A percentile compares a stretch with the other conserved stretches of the same genome.
phyloP scores from a whole-genome alignment of 2,888 invertebrate species.

The Ptycholaimellus sp. region DNA sequence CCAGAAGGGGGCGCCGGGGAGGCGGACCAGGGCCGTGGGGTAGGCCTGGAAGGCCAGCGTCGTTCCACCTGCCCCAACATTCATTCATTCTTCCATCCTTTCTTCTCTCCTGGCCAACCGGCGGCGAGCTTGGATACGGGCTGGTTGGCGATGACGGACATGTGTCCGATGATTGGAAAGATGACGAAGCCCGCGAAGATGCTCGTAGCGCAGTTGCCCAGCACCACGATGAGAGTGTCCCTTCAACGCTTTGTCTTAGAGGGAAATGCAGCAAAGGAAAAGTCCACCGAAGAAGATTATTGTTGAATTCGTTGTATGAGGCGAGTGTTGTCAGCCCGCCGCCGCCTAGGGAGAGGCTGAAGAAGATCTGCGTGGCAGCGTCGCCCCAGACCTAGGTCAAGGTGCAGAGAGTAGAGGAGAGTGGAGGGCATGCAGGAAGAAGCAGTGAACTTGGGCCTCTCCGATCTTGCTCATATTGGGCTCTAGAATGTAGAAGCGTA shows the following conservation, averaged over 20 bases:
- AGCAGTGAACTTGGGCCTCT: neutral
- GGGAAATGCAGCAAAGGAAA: neutral
- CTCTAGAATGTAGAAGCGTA: slow-evolving; percentile 37
- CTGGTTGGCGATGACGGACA: too few species aligned
- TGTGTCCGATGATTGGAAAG: slow-evolving; percentile 4
- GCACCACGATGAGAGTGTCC: slow-evolving; percentile 4
- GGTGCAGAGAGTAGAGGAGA: too few species aligned
- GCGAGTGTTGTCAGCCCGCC: slow-evolving; percentile 3
- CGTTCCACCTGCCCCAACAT: neutral
- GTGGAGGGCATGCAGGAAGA: too few species aligned
- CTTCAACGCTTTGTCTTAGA: neutral
- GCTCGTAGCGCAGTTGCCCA: slow-evolving; percentile 4
- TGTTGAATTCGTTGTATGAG: slow-evolving; percentile 2
- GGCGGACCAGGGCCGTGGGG: slow-evolving; percentile 1
- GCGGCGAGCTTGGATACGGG: too few species aligned
- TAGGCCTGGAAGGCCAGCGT: slow-evolving; percentile 5
- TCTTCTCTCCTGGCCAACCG: too few species aligned
- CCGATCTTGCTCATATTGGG: slow-evolving; percentile 3
- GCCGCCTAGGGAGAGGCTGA: slow-evolving; percentile 1
- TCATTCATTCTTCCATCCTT: too few species aligned
- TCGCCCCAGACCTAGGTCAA: slow-evolving; percentile 32
- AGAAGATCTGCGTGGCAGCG: slow-evolving; percentile 3
- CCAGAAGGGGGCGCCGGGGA: neutral
- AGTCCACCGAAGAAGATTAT: slow-evolving; percentile 2
- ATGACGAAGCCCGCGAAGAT: slow-evolving; percentile 4